Percentiles rank a stretch among this genome's conserved stretches.
These are phyloP conservation scores for Nibea albiflora DNA, from an alignment of 2,113 vertebrate species.

Conservation along the genomic window DNA sequence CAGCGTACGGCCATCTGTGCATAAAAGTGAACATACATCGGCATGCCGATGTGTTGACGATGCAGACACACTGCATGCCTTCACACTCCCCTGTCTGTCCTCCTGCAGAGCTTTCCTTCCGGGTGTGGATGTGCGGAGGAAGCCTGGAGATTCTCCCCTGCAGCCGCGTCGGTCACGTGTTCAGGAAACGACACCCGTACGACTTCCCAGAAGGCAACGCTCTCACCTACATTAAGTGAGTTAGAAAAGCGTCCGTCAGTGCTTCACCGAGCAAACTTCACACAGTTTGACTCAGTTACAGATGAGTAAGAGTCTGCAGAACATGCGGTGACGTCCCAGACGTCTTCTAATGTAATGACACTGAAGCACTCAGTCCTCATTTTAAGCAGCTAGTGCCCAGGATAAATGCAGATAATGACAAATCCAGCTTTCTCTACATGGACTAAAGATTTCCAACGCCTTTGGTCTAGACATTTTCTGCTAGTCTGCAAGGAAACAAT, in stretches of 20 bases:
- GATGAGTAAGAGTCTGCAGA: background rate
- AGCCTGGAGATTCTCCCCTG: constrained; percentile 98
- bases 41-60: background rate
- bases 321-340: background rate
- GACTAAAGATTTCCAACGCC: background rate
- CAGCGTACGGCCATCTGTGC: constrained; percentile 14
- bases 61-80: background rate
- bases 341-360: background rate
- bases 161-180: constrained; percentile 97
- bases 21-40: background rate
- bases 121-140: constrained; percentile 99
- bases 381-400: background rate
- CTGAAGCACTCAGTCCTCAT: background rate
- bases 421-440: background rate
- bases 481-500: background rate
- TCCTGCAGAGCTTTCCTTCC: constrained; percentile 94
- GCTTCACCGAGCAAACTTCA: background rate
- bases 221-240: constrained; percentile 98
- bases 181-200: constrained; percentile 97
- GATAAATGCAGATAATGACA: background rate
- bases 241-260: background rate
- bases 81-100: background rate
- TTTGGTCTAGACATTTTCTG: background rate
- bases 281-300: constrained; percentile 8
- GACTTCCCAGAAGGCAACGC: constrained; percentile 99